Conservation (phyloP, 2,797 vertebrate genomes). For the Rachycentron canadum region DNA sequence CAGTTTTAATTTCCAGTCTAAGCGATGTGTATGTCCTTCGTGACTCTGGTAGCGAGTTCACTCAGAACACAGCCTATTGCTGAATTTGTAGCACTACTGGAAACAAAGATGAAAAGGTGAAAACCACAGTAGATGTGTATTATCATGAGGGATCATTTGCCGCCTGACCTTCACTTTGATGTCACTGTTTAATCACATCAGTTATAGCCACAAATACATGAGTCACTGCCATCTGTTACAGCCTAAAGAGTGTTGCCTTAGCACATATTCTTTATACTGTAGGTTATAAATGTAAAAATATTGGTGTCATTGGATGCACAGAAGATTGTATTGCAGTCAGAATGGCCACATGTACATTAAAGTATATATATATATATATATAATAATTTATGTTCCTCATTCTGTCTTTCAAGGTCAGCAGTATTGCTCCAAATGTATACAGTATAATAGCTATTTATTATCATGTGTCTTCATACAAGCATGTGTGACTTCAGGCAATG, state of each 20-base stretch:
- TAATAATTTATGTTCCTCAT: background rate
- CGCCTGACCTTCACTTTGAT: constrained; percentile 3
- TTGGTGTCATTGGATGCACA: background rate
- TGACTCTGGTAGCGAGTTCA: background rate
- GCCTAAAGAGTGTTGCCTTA: background rate
- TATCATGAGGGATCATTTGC: constrained; percentile 16
- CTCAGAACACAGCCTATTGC: background rate
- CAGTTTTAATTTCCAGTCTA: background rate
- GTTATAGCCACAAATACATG: constrained; percentile 13
- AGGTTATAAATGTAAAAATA: background rate
- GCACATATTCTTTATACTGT: background rate
- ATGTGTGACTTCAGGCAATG: background rate
- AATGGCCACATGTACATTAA: background rate
- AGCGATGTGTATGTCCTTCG: background rate
- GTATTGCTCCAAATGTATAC: background rate
- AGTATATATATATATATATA: background rate
- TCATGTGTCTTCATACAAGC: background rate
- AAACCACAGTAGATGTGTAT: background rate
- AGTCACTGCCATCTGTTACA: background rate
- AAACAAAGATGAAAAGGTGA: constrained; percentile 6
- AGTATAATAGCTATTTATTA: constrained; percentile 8
- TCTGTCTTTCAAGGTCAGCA: background rate
- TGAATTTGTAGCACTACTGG: background rate
- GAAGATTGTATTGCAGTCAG: background rate
- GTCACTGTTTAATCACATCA: background rate